A percentile compares a stretch with the other conserved stretches of the same genome.
These are phyloP conservation scores for Gymnosoma rotundatum DNA, from an alignment of 2,888 invertebrate species.

Conservation along the genomic window DNA sequence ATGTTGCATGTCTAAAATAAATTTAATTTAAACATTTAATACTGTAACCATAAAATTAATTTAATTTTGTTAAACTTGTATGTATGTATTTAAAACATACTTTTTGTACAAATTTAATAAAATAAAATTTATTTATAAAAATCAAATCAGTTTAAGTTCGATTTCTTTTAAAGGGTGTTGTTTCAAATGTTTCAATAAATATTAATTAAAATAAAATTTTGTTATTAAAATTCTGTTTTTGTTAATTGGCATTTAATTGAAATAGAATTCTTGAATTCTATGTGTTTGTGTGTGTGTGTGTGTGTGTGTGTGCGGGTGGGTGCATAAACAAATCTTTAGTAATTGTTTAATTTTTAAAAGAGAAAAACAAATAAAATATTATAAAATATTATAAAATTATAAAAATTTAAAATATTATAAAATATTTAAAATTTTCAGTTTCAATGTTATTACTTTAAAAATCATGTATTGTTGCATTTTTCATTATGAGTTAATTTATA, in stretches of 20 bases:
- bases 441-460: too few relatives aligned
- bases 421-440: too few relatives aligned
- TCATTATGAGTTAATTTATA: too few relatives aligned
- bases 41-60: background rate
- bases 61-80: background rate
- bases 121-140: too few relatives aligned
- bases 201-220: background rate
- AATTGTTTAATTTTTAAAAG: conserved; percentile 17
- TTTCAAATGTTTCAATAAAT: conserved; percentile 2
- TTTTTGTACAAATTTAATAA: too few relatives aligned
- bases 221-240: background rate
- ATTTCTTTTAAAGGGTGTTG: background rate
- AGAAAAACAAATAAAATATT: conserved; percentile 6
- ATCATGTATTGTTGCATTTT: too few relatives aligned
- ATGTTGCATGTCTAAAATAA: conserved; percentile 41
- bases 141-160: too few relatives aligned
- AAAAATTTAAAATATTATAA: too few relatives aligned
- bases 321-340: too few relatives aligned
- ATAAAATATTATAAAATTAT: too few relatives aligned
- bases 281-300: conserved; percentile 1
- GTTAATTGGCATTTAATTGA: background rate
- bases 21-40: conserved; percentile 33
- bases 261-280: background rate
- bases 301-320: too few relatives aligned
- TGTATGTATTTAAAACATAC: too few relatives aligned